These are phyloP conservation scores for Sinella curviseta DNA, from an alignment of 1,140 invertebrate species.

Conservation along the genomic window DNA sequence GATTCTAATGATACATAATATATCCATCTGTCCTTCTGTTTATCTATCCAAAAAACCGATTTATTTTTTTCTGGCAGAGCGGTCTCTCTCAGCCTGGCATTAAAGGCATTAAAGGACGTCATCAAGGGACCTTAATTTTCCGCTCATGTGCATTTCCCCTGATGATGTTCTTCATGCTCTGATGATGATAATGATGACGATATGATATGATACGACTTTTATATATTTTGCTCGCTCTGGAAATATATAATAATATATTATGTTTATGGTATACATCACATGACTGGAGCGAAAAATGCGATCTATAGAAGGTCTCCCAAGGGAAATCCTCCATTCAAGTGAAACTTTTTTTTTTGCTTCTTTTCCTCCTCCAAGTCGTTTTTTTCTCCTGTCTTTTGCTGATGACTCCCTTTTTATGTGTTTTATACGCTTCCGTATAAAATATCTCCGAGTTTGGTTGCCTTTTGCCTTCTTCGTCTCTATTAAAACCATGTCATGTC, in stretches of 20 bases:
- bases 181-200: background rate
- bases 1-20: conserved; percentile 14
- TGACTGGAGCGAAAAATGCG: too few species aligned
- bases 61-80: background rate
- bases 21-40: background rate
- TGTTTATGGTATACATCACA: too few species aligned
- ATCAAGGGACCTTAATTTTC: conserved; percentile 26
- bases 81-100: too few species aligned
- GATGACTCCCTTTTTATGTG: background rate
- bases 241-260: too few species aligned
- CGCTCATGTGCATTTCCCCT: conserved; percentile 15
- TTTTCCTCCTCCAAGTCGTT: too few species aligned
- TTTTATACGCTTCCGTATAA: too few species aligned
- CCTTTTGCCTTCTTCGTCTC: background rate
- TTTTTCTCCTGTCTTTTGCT: too few species aligned
- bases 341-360: background rate
- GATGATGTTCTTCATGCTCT: background rate
- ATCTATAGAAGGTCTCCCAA: background rate
- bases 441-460: background rate
- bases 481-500: background rate
- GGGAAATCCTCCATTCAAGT: background rate
- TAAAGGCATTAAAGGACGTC: background rate
- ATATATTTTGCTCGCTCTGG: too few species aligned
- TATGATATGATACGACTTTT: too few species aligned
- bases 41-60: background rate